Evolutionary conservation across 2,797 vertebrate genomes (phyloP), one percentile per base, ranked within the genome.

Genomic region (Eurystomus glaucurus): DNA sequence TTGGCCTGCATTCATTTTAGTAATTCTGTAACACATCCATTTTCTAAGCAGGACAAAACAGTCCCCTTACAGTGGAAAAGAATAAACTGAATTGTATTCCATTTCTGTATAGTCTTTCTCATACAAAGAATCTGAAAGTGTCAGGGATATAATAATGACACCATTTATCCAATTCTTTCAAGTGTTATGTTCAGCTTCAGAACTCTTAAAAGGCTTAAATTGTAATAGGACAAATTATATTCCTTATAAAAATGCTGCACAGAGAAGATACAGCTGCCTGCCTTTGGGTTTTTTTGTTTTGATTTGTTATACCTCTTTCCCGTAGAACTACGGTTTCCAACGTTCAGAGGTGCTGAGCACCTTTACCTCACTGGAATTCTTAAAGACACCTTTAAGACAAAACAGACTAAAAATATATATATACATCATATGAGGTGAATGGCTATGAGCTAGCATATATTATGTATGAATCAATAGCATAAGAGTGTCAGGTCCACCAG

Each of bases 81-180:
- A 80, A 83, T 66, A n/a, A 94, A 90, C 28, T 60, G 65, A 64
- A 58, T 45, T 66, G 43, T n/a, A 50, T 68, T 85, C n/a, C 21
- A 60, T 80, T 91, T 91, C 48, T 23, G 17, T 55, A 41, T 5
- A 64, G 57, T 60, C 10, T 72, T 31, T 91, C 65, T 78, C 20
- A 5, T 21, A 74, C 35, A 75, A 76, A 48, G 57, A 55, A 70
- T 43, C 65, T 14, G 33, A 60, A 91, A 90, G 68, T 39, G 31
- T 50, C 88, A 86, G 72, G 29, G 65, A 84, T 85, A 37, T 41
- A 77, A 78, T 57, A 88, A 91, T 58, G 57, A 83, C 68, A 93
- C 25, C 48, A 81, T 88, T 96, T 88, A 91, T 83, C 68, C 85
- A 80, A 7, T 83, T 88, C 65, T 83, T 95, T 81, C 69, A 84